Evolutionary conservation across 2,888 invertebrate species (phyloP), one percentile per base, ranked within the genome.

Genomic region (Cyclophora albipunctata): DNA sequence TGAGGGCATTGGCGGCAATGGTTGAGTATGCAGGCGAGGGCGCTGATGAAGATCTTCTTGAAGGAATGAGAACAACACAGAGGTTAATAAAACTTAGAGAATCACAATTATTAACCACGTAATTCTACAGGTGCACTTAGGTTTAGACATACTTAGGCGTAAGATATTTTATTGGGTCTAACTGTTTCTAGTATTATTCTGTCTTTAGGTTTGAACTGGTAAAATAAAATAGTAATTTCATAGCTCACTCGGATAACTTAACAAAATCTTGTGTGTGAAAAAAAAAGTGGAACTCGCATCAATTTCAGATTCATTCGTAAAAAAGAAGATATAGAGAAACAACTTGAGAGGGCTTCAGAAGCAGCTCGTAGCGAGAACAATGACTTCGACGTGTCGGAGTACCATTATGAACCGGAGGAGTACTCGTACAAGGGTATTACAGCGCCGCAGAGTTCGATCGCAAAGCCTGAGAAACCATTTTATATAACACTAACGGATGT

Each of bases 401-500:
- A 66, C 53, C 60, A 66, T 4, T 79, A 79, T 43, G 71, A 74
- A 49, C 52, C 52, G 4, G 50, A 50, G 7, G 75, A 75, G 20
- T 64, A 60, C n/a, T 53, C 59, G 1, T 77, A 81, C 49, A 50
- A 64, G 40, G 75, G 70, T 7, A 58, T 64, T 5, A 64, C 79
- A 3, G 51, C 46, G 2, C 54, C 63, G 7, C 47, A 42, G 0
- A 76, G 73, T 49, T 7, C 64, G 0, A 50, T 64, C 0, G 65
- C 69, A 4, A 73, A 69, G 47, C 69, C 73, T 0, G 68, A 71
- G 40, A 77, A 54, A 46, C 79, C 73, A 0, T 84, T 51, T 56
- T 86, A 81, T 48, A 57, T 87, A 53, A 71, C 84, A 2, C 56
- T 85, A 0, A 82, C 84, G 4, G 85, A 88, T 54, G 81, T 86